These are phyloP conservation scores for Liasis olivaceus DNA, from an alignment of 2,797 vertebrate genomes.

Conservation along the genomic window DNA sequence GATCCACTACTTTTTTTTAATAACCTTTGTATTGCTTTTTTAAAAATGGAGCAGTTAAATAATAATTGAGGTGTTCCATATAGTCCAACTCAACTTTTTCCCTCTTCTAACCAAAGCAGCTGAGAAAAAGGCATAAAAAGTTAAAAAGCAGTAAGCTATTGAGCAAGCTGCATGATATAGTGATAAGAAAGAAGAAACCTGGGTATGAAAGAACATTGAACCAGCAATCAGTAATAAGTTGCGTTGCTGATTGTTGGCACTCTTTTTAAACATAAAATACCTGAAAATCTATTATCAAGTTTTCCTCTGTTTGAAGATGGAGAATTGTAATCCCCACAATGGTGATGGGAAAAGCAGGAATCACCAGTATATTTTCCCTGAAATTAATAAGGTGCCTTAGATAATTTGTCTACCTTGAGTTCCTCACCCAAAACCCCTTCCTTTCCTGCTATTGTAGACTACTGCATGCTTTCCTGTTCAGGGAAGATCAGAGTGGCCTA, in stretches of 20 bases:
- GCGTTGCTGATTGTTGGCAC: not conserved
- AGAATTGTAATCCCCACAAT: not conserved
- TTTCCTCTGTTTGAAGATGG: not conserved
- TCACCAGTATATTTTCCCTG: not conserved
- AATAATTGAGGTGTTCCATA: not conserved
- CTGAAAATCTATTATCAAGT: no score
- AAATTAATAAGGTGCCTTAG: not conserved
- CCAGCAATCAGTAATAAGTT: not conserved
- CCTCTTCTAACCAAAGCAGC: not conserved
- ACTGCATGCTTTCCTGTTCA: no score
- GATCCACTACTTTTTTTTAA: not conserved
- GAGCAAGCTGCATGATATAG: not conserved
- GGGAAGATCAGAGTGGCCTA: no score
- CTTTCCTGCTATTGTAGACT: no score
- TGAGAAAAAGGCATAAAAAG: not conserved
- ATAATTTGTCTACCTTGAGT: not conserved
- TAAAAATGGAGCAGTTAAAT: slow-evolving; percentile 1
- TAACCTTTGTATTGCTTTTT: not conserved
- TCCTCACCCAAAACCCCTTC: no score
- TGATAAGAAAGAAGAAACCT: not conserved
- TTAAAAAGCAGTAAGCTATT: not conserved
- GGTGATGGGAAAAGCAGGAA: no score
- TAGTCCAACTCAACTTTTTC: not conserved
- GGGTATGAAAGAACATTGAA: not conserved
- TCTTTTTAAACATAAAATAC: no score